phyloP scores from a whole-genome alignment of 2,113 vertebrate genomes.

The Martes martes region DNA sequence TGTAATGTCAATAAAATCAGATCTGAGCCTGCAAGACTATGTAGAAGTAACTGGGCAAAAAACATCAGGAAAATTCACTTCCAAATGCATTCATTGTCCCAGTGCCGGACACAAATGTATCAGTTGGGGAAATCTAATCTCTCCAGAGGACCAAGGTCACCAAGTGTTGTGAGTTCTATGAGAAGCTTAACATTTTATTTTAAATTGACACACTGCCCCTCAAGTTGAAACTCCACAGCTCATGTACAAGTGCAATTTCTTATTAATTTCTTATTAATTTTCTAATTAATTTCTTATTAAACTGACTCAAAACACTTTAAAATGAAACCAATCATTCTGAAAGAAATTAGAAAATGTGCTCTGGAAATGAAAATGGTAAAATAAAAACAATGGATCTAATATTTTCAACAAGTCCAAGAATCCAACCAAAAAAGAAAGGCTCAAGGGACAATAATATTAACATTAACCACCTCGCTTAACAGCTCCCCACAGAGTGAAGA shows the following conservation, averaged over 20 bases:
- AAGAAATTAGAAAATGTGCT: constrained; percentile 43
- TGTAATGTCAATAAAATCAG: constrained; percentile 19
- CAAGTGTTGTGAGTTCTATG: neutral
- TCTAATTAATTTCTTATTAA: neutral
- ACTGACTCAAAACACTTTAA: constrained; percentile 27
- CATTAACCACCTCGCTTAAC: neutral
- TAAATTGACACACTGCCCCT: neutral
- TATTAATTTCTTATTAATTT: neutral
- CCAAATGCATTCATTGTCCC: neutral
- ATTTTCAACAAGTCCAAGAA: neutral
- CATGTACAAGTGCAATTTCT: neutral
- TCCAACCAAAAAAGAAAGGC: neutral
- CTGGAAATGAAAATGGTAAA: constrained; percentile 40
- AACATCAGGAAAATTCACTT: constrained; percentile 34
- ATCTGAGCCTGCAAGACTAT: neutral
- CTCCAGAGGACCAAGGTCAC: neutral
- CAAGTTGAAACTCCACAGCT: constrained; percentile 12
- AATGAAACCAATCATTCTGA: constrained; percentile 34
- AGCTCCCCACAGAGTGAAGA: neutral
- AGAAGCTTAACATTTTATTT: constrained; percentile 30
- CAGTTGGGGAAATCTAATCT: constrained; percentile 9
- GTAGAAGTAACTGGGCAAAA: constrained; percentile 11
- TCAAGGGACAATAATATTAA: neutral
- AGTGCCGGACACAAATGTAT: neutral
- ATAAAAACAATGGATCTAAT: neutral